Percentiles rank a stretch among this genome's conserved stretches.
Conservation (phyloP, 2,113 vertebrate species). For the Murina feae region DNA sequence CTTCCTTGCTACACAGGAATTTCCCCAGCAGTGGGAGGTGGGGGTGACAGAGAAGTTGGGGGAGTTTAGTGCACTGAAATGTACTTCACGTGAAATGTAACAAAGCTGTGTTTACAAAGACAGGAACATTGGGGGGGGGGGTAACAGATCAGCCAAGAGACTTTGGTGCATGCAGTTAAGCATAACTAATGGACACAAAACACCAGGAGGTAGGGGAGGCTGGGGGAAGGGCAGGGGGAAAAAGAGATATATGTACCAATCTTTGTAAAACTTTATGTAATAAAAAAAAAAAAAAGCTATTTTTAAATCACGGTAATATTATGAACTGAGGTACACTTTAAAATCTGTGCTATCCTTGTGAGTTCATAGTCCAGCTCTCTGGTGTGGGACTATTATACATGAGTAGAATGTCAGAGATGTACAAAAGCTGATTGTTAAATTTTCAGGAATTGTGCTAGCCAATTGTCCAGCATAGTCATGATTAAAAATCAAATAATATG, state of each 20-base stretch:
- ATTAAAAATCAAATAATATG: slow-evolving; percentile 24
- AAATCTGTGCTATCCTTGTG: not conserved
- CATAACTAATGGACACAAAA: too few species aligned
- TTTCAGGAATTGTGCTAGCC: not conserved
- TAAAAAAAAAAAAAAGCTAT: too few species aligned
- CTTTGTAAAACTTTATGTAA: too few species aligned
- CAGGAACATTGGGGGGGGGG: too few species aligned
- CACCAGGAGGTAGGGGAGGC: too few species aligned
- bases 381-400: not conserved
- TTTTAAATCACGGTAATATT: not conserved
- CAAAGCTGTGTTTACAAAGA: not conserved
- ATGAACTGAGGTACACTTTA: not conserved
- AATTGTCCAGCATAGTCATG: not conserved
- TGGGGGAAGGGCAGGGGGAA: too few species aligned
- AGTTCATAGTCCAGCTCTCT: not conserved
- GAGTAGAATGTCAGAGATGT: not conserved
- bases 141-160: too few species aligned
- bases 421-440: not conserved
- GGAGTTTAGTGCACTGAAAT: not conserved
- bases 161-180: too few species aligned
- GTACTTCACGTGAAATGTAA: not conserved
- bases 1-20: not conserved
- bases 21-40: not conserved
- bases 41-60: not conserved
- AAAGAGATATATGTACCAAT: too few species aligned